Conservation (phyloP, 2,113 vertebrate genomes). For the Pelecanus crispus region DNA sequence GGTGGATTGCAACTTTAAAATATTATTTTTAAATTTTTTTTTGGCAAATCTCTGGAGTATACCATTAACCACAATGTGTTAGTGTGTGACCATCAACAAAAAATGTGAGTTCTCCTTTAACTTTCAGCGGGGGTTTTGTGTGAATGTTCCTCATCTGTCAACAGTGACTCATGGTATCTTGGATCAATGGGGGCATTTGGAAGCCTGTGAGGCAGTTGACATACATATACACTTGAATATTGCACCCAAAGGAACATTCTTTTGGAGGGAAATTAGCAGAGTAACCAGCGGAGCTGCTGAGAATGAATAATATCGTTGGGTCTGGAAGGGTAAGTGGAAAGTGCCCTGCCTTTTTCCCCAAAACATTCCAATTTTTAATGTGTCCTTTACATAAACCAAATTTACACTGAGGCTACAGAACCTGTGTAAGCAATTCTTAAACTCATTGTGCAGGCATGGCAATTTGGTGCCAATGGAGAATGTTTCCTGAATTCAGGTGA, state of each 20-base stretch:
- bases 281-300: neutral
- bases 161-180: conserved; percentile 12
- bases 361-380: conserved; percentile 9
- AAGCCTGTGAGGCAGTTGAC: neutral
- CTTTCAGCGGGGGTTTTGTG: neutral
- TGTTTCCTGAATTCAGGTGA: neutral
- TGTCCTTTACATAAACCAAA: neutral
- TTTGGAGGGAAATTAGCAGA: conserved; percentile 11
- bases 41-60: neutral
- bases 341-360: neutral
- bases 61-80: neutral
- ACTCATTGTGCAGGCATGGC: neutral
- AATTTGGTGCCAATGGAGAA: neutral
- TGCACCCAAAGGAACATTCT: conserved; percentile 27
- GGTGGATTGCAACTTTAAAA: neutral
- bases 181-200: conserved; percentile 45
- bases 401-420: neutral
- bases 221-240: conserved; percentile 29
- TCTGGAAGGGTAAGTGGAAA: conserved; percentile 34
- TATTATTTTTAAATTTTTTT: neutral
- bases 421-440: neutral
- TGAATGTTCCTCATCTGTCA: conserved; percentile 56
- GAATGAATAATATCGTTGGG: conserved; percentile 34
- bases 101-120: conserved; percentile 28
- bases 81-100: conserved; percentile 3